Conservation (phyloP, 1,140 invertebrate species). For the Polyergus mexicanus region DNA sequence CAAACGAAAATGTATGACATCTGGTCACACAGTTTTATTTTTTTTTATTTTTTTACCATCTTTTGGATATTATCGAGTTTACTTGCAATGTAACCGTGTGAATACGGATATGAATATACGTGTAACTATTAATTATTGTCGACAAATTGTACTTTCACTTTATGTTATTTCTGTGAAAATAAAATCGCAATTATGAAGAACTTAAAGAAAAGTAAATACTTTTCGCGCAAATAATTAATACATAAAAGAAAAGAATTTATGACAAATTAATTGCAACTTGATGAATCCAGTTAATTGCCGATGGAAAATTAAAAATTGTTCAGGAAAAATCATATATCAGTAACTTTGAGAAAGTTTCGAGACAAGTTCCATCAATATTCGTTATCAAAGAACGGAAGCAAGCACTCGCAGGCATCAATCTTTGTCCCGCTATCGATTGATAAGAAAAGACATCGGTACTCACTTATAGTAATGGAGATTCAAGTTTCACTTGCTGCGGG, state of each 20-base stretch:
- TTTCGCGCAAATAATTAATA: neutral
- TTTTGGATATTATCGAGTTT: neutral
- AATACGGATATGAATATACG: neutral
- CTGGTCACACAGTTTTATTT: neutral
- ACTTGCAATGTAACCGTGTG: no score
- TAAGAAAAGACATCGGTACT: slow-evolving; percentile 76
- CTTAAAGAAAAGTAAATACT: slow-evolving; percentile 1
- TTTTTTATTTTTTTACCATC: neutral
- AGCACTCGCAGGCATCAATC: slow-evolving; percentile 60
- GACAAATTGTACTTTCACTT: slow-evolving; percentile 12
- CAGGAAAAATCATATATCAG: neutral
- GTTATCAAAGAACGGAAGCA: slow-evolving; percentile 71
- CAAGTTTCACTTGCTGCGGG: slow-evolving; percentile 36
- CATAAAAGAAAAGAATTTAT: neutral
- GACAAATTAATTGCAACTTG: neutral
- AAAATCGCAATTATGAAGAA: neutral
- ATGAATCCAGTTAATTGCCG: neutral
- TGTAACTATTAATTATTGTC: neutral
- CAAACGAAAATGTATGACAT: neutral
- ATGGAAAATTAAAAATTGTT: neutral
- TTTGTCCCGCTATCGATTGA: slow-evolving; percentile 70
- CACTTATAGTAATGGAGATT: slow-evolving; percentile 70
- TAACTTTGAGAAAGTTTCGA: slow-evolving; percentile 11
- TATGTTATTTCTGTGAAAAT: slow-evolving; percentile 11
- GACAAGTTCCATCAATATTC: slow-evolving; percentile 1